Evolutionary conservation across 2,797 vertebrate genomes (phyloP), one percentile per base, ranked within the genome.

Genomic region (Aselliscus stoliczkanus): DNA sequence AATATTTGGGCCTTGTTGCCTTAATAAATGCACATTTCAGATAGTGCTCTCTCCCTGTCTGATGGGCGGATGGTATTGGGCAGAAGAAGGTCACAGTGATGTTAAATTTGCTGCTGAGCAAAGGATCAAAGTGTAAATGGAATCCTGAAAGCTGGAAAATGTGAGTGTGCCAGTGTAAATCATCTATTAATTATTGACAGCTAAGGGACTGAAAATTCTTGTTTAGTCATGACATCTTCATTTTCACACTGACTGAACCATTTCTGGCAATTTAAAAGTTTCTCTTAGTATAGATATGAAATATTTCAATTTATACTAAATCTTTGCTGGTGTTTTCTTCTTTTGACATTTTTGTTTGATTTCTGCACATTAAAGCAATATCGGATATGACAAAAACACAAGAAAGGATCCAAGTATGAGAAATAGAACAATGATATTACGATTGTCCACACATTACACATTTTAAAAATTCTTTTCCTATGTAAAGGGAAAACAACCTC

Each of bases 151-250:
- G 98, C 98, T 98, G 98, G 98, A 98, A 98, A 99, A 99, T 98
- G 98, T 98, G 98, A 98, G 98, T 99, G 99, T 99, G 99, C 98
- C 98, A 98, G 98, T 99, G 99, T 99, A 99, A 99, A 99, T 99
- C 99, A 99, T 99, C 98, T 99, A 99, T 99, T 99, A 99, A 99
- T 99, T 99, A 99, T 99, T 99, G 98, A 98, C 98, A 98, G 98
- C 98, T 92, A 94, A 95, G 98, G 98, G 98, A 98, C 97, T 56
- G 56, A 98, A 98, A 98, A 98, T 96, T 98, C 98, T 98, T 98
- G 97, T 98, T 99, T 98, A 97, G 97, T 96, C 97, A 97, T 98
- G 98, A 98, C 98, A 98, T 99, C 98, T 98, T 98, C 96, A 98
- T 98, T 98, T 98, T 96, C 90, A 79, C 94, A 34, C 88, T 80